phyloP scores from a whole-genome alignment of 2,113 vertebrate genomes.

The Cathartes aura region DNA sequence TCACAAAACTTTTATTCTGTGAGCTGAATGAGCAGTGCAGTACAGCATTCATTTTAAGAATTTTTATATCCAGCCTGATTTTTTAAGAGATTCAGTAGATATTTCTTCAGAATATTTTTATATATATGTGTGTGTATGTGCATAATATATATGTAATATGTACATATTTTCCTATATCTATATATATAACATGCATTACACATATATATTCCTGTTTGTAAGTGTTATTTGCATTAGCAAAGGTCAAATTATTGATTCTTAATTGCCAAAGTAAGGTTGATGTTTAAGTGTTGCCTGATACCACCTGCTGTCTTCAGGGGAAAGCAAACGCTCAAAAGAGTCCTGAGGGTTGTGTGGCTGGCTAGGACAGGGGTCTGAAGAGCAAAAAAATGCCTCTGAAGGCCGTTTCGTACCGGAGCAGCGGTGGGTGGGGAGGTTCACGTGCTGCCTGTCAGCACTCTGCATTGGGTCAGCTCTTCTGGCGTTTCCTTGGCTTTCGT shows the following conservation, averaged over 20 bases:
- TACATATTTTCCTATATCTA: rapidly evolving
- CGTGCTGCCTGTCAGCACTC: not conserved
- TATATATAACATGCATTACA: no score
- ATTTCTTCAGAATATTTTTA: not conserved
- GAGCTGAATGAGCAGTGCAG: not conserved
- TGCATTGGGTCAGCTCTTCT: not conserved
- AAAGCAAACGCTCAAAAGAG: not conserved
- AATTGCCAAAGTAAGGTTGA: not conserved
- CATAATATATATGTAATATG: not conserved
- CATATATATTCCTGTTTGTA: not conserved
- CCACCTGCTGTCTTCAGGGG: not conserved
- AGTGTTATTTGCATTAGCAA: not conserved
- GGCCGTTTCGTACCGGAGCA: rapidly evolving
- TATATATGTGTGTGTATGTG: not conserved
- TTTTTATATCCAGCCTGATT: not conserved
- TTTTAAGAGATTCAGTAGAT: not conserved
- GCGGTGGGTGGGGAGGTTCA: not conserved
- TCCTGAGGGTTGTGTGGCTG: not conserved
- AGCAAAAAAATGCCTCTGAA: not conserved
- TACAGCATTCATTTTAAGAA: not conserved
- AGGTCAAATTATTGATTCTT: not conserved
- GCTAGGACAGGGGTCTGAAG: not conserved
- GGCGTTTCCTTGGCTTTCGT: not conserved
- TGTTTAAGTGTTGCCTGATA: not conserved
- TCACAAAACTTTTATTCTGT: not conserved